phyloP scores from a whole-genome alignment of 2,113 vertebrate genomes.

The Lophura nycthemera region DNA sequence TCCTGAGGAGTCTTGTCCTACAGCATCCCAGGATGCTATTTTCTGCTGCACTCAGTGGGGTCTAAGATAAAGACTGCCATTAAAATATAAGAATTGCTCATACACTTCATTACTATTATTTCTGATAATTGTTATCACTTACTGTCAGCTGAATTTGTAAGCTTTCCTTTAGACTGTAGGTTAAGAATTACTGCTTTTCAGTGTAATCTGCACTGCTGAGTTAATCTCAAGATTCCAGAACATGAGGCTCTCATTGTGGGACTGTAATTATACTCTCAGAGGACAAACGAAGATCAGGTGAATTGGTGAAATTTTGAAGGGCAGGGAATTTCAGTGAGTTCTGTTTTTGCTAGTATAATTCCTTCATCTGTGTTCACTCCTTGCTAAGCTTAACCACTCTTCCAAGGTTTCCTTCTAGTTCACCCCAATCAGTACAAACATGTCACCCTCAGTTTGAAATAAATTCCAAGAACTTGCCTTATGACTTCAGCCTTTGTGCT shows the following conservation, averaged over 20 bases:
- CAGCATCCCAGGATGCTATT: rapidly evolving
- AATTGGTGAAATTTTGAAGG: neutral
- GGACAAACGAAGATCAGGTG: neutral
- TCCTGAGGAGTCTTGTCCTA: neutral
- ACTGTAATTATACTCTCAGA: neutral
- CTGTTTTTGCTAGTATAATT: neutral
- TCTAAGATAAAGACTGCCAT: neutral
- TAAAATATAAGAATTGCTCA: neutral
- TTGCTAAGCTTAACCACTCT: neutral
- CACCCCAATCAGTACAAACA: neutral
- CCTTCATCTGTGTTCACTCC: neutral
- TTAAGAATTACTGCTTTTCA: neutral
- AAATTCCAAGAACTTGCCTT: neutral
- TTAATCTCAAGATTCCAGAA: neutral
- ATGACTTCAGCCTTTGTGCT: neutral
- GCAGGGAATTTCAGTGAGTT: neutral
- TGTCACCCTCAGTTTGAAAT: neutral
- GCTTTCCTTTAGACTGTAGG: neutral
- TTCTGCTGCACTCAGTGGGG: rapidly evolving
- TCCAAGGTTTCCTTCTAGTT: neutral
- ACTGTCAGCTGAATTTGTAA: neutral
- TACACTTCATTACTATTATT: neutral
- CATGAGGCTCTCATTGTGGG: neutral
- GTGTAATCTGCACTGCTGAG: neutral
- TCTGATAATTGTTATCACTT: neutral